phyloP scores from a whole-genome alignment of 2,113 vertebrate genomes.

The Sorex fumeus region DNA sequence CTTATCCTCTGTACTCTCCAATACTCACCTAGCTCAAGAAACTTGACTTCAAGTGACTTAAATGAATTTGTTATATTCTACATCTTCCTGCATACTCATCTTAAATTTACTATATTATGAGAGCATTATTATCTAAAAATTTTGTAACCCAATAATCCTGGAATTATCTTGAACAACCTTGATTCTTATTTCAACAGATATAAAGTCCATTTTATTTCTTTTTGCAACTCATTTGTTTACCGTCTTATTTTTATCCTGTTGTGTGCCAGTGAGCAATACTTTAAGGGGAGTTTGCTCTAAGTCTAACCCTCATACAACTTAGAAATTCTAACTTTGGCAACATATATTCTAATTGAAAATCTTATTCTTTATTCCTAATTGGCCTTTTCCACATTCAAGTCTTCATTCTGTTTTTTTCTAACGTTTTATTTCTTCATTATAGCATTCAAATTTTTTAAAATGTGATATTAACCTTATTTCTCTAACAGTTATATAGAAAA shows the following conservation, averaged over 20 bases:
- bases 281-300: too few relatives aligned
- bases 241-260: slow-evolving; percentile 32
- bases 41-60: neutral
- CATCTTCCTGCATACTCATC: neutral
- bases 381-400: neutral
- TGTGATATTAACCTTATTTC: neutral
- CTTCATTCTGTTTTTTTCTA: neutral
- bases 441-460: slow-evolving; percentile 33
- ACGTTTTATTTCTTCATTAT: slow-evolving; percentile 11
- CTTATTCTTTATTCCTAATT: slow-evolving; percentile 7
- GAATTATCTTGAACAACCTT: neutral
- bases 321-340: neutral
- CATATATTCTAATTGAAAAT: neutral
- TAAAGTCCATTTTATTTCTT: neutral
- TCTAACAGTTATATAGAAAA: too few relatives aligned
- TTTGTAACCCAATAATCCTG: neutral
- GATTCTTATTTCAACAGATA: neutral
- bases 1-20: too few relatives aligned
- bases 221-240: neutral
- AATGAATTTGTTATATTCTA: neutral
- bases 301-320: neutral
- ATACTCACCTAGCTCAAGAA: neutral
- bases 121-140: neutral
- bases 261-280: neutral
- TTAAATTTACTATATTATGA: neutral